Evolutionary conservation across 2,113 vertebrate genomes (phyloP), one percentile per base, ranked within the genome.

Genomic region (Gyps fulvus): DNA sequence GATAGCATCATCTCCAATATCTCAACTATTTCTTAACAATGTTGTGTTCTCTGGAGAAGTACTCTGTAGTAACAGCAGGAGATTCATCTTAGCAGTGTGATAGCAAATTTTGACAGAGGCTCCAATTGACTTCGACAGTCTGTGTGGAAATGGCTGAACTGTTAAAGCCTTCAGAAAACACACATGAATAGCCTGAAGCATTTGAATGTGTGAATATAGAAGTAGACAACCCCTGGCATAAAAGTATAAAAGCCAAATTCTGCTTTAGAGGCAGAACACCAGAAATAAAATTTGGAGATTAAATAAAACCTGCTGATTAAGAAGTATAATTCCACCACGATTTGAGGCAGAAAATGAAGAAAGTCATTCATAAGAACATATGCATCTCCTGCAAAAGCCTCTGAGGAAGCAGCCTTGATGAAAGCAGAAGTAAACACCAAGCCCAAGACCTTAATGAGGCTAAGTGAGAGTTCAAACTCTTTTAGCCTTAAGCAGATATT

Each of bases 81-180:
- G 70, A 87, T 78, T 67, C 36, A 76, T 67, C 81, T 57, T 61
- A 84, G 81, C 89, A 95, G 61, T 20, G 52, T 76, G 78, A 94
- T 11, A 61, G 65, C 61, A 90, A 69, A 82, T 90, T 85, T 13
- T 96, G 87, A 91, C 77, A 83, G 34, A 50, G 73, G 52, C 49
- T 93, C 84, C 66, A 69, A 80, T 12, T 47, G 82, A 82, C 62
- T 94, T 71, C 6, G 7, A 87, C 73, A 90, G 73, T 34, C 77
- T 89, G 62, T 43, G 27, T 69, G 61, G 81, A 93, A 95, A 93
- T 65, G 92, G 82, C 52, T 72, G 78, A 87, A 91, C 89, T 76
- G 81, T 50, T 94, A 94, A 94, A 93, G 31, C 57, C 36, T 83
- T 80, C 66, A 93, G 93, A 87, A 96, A 95, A 83, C 66, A 93